These are phyloP conservation scores for Calyptomena viridis DNA, from an alignment of 2,113 vertebrate species.

Conservation along the genomic window DNA sequence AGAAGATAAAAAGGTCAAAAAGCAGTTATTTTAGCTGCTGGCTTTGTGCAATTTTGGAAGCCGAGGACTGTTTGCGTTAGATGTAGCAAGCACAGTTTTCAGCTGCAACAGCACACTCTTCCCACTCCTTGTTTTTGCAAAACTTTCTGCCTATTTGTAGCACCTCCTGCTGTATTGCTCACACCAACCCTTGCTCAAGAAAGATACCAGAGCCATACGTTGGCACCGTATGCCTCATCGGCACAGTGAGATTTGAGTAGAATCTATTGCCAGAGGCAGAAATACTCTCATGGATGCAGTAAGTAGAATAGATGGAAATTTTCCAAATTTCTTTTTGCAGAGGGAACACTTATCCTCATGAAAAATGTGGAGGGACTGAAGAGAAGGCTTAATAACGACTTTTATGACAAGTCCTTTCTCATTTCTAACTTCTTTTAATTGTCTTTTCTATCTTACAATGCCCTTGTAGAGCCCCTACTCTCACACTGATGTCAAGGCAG, in stretches of 20 bases:
- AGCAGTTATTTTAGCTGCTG: background rate
- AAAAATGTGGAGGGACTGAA: conserved; percentile 37
- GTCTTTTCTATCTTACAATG: conserved; percentile 11
- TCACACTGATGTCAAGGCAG: conserved; percentile 33
- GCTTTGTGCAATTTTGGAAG: conserved; percentile 37
- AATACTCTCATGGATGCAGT: conserved; percentile 44
- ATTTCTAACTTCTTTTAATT: conserved; percentile 12
- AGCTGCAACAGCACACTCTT: conserved; percentile 52
- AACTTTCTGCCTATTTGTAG: conserved; percentile 67
- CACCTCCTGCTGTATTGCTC: conserved; percentile 66
- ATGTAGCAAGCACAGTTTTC: conserved; percentile 46
- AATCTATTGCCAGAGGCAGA: conserved; percentile 63
- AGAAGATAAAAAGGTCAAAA: conserved; percentile 46
- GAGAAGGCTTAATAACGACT: conserved; percentile 24
- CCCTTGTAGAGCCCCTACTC: background rate
- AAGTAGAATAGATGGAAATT: conserved; percentile 59
- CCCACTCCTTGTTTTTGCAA: conserved; percentile 61
- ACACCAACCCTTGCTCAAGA: conserved; percentile 55
- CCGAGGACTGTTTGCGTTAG: conserved; percentile 32
- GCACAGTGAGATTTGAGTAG: conserved; percentile 26
- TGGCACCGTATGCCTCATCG: conserved; percentile 46
- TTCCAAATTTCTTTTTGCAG: conserved; percentile 46
- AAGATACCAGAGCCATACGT: conserved; percentile 54
- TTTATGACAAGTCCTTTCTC: conserved; percentile 14
- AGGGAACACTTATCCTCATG: conserved; percentile 29